A percentile compares a stretch with the other conserved stretches of the same genome.
Conservation (phyloP, 2,888 invertebrate species). For the Meghimatium bilineatum region DNA sequence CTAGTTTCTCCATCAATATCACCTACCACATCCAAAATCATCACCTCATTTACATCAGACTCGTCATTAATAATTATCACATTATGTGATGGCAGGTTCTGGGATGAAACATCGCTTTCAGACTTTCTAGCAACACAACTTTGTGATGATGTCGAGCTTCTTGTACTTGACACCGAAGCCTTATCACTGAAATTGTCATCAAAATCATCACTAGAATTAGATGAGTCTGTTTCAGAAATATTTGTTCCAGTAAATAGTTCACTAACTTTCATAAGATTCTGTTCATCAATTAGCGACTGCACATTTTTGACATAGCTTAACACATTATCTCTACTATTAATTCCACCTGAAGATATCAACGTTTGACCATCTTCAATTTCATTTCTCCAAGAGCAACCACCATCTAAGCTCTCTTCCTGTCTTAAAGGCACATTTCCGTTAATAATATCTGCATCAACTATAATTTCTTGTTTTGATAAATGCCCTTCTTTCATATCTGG, state of each 20-base stretch:
- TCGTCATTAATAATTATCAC: neutral
- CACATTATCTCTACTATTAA: neutral
- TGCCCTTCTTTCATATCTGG: neutral
- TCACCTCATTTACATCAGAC: neutral
- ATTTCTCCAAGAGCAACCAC: too few relatives aligned
- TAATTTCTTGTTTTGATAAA: neutral
- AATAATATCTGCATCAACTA: neutral
- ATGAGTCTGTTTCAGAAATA: slow-evolving; percentile 14
- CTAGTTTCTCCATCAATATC: neutral
- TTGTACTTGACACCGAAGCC: slow-evolving; percentile 16
- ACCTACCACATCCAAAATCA: neutral
- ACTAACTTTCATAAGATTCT: neutral
- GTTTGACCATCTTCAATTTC: neutral
- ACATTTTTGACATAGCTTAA: neutral
- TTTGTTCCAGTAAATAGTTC: neutral
- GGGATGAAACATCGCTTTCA: neutral
- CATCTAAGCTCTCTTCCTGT: too few relatives aligned
- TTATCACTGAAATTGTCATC: slow-evolving; percentile 8
- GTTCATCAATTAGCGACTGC: neutral
- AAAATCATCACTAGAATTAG: slow-evolving; percentile 10
- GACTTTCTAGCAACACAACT: neutral
- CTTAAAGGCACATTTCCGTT: neutral
- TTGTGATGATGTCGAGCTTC: neutral
- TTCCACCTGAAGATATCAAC: neutral
- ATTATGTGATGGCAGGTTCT: neutral